A percentile compares a stretch with the other conserved stretches of the same genome.
Evolutionary conservation across 2,888 invertebrate species (phyloP).

Genomic region (Sicus ferrugineus): DNA sequence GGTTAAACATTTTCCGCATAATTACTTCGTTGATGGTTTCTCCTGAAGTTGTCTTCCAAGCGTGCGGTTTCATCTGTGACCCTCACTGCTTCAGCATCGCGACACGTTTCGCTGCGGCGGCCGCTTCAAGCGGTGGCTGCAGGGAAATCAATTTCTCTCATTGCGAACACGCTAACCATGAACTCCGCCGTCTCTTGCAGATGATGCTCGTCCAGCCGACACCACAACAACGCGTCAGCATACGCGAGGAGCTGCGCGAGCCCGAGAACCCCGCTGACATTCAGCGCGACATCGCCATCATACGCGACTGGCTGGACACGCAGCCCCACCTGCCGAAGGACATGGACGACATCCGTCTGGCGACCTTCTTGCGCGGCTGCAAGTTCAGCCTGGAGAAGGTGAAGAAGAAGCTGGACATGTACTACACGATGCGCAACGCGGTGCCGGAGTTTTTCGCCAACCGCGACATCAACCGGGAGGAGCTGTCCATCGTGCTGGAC

Average conservation of each 20-base stretch:
- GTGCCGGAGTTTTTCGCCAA: conserved; percentile 84
- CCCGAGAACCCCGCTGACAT: conserved; percentile 67
- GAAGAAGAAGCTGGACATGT: conserved; percentile 87
- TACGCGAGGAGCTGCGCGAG: conserved; percentile 76
- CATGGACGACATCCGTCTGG: conserved; percentile 77
- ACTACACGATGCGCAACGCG: conserved; percentile 84
- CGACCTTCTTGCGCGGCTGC: conserved; percentile 84
- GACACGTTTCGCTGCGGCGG: too few relatives aligned
- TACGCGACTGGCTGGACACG: conserved; percentile 75
- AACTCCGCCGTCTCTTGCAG: conserved; percentile 46
- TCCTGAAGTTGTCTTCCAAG: too few relatives aligned
- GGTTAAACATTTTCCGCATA: too few relatives aligned
- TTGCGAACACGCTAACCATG: too few relatives aligned
- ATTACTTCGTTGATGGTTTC: too few relatives aligned
- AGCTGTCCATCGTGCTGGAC: conserved; percentile 74
- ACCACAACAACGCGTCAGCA: conserved; percentile 73
- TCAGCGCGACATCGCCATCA: conserved; percentile 70
- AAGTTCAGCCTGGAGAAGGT: conserved; percentile 87
- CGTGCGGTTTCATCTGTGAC: too few relatives aligned
- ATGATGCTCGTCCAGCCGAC: conserved; percentile 73
- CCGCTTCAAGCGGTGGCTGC: too few relatives aligned
- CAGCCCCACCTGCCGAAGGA: conserved; percentile 74
- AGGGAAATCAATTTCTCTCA: too few relatives aligned
- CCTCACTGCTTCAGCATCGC: too few relatives aligned
- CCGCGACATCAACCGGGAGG: conserved; percentile 76